These are phyloP conservation scores for Piezodorus guildinii DNA, from an alignment of 1,140 invertebrate species.

Conservation along the genomic window DNA sequence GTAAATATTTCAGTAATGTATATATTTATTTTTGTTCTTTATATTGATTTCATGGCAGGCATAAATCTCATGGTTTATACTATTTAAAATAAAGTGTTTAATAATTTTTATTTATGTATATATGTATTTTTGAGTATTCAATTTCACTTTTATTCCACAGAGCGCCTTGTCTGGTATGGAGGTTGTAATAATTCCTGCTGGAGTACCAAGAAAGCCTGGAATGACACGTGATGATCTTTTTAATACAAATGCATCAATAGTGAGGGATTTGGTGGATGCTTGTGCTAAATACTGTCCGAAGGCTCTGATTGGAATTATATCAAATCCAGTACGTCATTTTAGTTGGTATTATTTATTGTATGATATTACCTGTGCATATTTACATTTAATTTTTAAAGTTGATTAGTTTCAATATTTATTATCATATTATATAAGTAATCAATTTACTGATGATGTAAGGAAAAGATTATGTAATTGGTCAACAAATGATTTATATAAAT, in stretches of 20 bases:
- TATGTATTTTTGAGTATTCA: too few species aligned
- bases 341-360: constrained; percentile 82
- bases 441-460: background rate
- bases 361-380: too few species aligned
- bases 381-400: too few species aligned
- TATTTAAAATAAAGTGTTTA: too few species aligned
- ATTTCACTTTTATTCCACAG: constrained; percentile 25
- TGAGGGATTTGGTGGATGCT: constrained; percentile 71
- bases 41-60: too few species aligned
- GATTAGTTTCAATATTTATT: too few species aligned
- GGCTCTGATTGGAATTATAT: constrained; percentile 90
- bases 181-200: constrained; percentile 93
- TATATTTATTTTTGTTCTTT: too few species aligned
- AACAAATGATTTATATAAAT: too few species aligned
- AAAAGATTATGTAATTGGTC: too few species aligned
- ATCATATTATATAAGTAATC: background rate
- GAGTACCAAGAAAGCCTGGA: constrained; percentile 93
- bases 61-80: too few species aligned
- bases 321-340: constrained; percentile 90
- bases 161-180: constrained; percentile 55
- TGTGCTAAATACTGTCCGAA: constrained; percentile 78
- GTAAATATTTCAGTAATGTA: constrained; percentile 9
- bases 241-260: constrained; percentile 97
- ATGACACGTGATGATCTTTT: constrained; percentile 95
- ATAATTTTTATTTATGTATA: too few species aligned